Percentiles rank a stretch among this genome's conserved stretches.
Evolutionary conservation across 2,797 vertebrate species (phyloP).

Genomic region (Danio jaintianensis): DNA sequence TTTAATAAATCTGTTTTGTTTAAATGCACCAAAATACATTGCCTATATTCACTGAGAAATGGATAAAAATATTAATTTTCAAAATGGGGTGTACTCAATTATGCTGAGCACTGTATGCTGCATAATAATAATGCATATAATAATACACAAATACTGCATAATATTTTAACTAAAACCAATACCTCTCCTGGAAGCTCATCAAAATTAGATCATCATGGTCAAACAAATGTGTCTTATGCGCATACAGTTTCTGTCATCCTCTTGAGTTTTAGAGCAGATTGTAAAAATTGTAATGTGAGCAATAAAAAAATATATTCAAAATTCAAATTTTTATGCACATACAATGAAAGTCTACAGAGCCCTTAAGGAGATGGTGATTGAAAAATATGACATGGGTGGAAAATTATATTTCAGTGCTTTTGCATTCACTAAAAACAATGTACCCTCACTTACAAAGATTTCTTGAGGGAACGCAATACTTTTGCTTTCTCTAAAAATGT

Average conservation of each 20-base stretch:
- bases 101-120: too few relatives aligned
- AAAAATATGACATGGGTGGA: background rate
- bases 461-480: too few relatives aligned
- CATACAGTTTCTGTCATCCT: background rate
- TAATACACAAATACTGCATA: too few relatives aligned
- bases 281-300: background rate
- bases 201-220: conserved; percentile 6
- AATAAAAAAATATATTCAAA: background rate
- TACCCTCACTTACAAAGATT: too few relatives aligned
- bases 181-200: conserved; percentile 31
- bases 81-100: too few relatives aligned
- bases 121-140: too few relatives aligned
- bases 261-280: background rate
- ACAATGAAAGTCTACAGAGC: background rate
- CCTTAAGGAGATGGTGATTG: background rate
- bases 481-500: too few relatives aligned
- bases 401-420: background rate
- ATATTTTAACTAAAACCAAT: conserved; percentile 28
- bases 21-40: too few relatives aligned
- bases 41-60: too few relatives aligned
- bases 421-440: background rate
- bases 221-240: background rate
- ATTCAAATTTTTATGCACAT: background rate
- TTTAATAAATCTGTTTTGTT: too few relatives aligned
- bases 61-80: too few relatives aligned